A percentile compares a stretch with the other conserved stretches of the same genome.
phyloP scores from a whole-genome alignment of 2,113 vertebrate genomes.

The Urocynchramus pylzowi region DNA sequence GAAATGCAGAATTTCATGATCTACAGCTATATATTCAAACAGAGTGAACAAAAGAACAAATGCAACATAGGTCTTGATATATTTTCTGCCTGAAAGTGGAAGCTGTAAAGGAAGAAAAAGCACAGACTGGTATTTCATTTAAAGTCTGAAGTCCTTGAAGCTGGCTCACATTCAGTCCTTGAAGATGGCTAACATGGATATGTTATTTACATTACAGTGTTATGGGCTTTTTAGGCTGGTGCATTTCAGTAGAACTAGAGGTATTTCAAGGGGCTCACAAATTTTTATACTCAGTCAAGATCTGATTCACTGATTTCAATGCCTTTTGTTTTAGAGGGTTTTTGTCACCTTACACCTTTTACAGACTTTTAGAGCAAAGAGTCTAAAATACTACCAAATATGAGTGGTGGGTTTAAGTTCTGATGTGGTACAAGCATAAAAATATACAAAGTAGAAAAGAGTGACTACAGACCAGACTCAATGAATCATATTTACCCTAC shows the following conservation, averaged over 20 bases:
- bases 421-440: background rate
- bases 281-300: background rate
- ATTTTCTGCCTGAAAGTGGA: background rate
- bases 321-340: background rate
- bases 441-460: background rate
- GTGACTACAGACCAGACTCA: background rate
- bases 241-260: background rate
- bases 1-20: background rate
- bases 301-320: background rate
- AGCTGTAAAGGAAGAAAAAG: background rate
- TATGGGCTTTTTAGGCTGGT: background rate
- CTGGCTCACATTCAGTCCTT: background rate
- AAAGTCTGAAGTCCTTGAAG: background rate
- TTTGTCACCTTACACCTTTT: background rate
- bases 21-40: background rate
- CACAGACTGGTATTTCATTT: background rate
- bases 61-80: background rate
- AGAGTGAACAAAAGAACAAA: background rate
- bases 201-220: background rate
- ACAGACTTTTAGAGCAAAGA: background rate
- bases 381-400: background rate
- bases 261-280: background rate
- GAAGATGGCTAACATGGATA: background rate
- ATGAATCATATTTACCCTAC: background rate
- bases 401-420: background rate